phyloP scores from a whole-genome alignment of 2,888 invertebrate species.

The Hypena proboscidalis region DNA sequence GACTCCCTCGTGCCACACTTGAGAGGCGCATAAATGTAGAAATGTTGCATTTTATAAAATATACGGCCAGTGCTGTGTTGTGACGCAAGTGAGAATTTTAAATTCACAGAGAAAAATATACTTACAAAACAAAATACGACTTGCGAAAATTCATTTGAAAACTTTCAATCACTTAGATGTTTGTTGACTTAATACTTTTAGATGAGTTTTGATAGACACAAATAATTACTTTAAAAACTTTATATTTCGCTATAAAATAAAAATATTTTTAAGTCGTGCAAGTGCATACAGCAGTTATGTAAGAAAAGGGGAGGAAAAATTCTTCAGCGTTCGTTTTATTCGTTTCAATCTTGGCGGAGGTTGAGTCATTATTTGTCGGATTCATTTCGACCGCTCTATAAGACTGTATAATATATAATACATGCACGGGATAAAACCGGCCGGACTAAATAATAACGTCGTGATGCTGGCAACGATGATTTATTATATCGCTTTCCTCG shows the following conservation, averaged over 20 bases:
- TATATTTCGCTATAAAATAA: not conserved
- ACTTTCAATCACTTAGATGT: not conserved
- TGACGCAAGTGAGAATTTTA: conserved; percentile 14
- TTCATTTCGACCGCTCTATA: conserved; percentile 40
- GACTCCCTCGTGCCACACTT: conserved; percentile 32
- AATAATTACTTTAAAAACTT: not conserved
- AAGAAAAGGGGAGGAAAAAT: conserved; percentile 10
- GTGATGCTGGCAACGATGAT: conserved; percentile 83
- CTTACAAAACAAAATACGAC: too few relatives aligned
- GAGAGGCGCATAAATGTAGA: conserved; percentile 22
- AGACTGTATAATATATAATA: conserved; percentile 61
- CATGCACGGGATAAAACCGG: conserved; percentile 74
- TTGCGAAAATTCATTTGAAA: conserved; percentile 6
- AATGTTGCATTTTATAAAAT: conserved; percentile 35
- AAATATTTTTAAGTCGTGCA: conserved; percentile 13
- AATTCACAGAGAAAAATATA: conserved; percentile 10
- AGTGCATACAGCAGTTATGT: conserved; percentile 13
- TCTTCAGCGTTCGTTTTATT: conserved; percentile 23
- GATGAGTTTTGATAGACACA: not conserved
- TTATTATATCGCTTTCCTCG: conserved; percentile 83
- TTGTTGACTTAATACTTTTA: not conserved
- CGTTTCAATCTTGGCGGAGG: conserved; percentile 25
- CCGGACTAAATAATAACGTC: conserved; percentile 81
- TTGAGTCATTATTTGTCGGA: conserved; percentile 24
- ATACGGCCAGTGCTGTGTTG: too few relatives aligned